These are phyloP conservation scores for zebrafish (Danio rerio) DNA, from an alignment of 2,113 vertebrate genomes.

Conservation along the genomic window GRCz12tu NC_133179.1:18755001-18755500, in stretches of 20 bases:
- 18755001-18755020: no score
- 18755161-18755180: no score
- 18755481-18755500: background rate
- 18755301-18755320: background rate
- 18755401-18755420: background rate
- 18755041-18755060: no score
- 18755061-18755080: no score
- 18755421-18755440: background rate
- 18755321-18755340: background rate
- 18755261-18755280: background rate
- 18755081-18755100: no score
- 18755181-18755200: background rate
- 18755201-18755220: background rate
- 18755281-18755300: background rate
- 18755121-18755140: no score
- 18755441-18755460: background rate
- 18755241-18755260: background rate
- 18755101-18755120: no score
- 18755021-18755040: no score
- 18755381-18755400: slow-evolving; percentile 24
- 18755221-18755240: background rate
- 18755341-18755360: background rate
- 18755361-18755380: background rate
- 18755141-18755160: no score
- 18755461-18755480: background rate